Evolutionary conservation across 2,888 invertebrate species (phyloP).

Genomic region (Conus canariensis): DNA sequence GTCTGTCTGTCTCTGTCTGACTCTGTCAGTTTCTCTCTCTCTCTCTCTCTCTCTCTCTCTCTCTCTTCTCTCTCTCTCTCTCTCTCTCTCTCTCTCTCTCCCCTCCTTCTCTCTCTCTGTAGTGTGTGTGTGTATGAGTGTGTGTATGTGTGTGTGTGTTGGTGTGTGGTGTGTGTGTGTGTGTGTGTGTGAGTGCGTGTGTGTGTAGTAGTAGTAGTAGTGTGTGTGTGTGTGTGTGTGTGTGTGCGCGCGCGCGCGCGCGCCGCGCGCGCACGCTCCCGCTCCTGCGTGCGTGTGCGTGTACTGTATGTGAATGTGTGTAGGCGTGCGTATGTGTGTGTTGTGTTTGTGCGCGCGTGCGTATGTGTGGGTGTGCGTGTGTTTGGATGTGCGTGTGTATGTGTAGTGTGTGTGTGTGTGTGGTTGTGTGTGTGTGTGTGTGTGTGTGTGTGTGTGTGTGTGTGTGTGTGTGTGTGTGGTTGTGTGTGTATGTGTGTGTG

Average conservation of each 20-base stretch:
- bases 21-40: constrained; percentile 24
- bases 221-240: too few species aligned
- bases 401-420: too few species aligned
- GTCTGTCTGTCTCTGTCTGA: constrained; percentile 16
- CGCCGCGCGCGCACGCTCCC: too few species aligned
- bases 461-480: too few species aligned
- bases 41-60: not conserved
- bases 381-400: not conserved
- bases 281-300: not conserved
- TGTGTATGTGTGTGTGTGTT: not conserved
- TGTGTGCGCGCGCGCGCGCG: too few species aligned
- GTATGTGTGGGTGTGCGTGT: not conserved
- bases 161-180: too few species aligned
- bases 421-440: too few species aligned
- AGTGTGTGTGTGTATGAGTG: not conserved
- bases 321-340: constrained; percentile 16
- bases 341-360: not conserved
- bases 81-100: not conserved
- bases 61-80: not conserved
- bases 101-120: not conserved
- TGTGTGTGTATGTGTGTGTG: too few species aligned
- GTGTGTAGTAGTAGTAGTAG: not conserved
- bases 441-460: too few species aligned
- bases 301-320: constrained; percentile 5
- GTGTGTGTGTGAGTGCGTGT: not conserved